A percentile compares a stretch with the other conserved stretches of the same genome.
phyloP scores from a whole-genome alignment of 1,140 invertebrate species.

The Heliconius hermathena region DNA sequence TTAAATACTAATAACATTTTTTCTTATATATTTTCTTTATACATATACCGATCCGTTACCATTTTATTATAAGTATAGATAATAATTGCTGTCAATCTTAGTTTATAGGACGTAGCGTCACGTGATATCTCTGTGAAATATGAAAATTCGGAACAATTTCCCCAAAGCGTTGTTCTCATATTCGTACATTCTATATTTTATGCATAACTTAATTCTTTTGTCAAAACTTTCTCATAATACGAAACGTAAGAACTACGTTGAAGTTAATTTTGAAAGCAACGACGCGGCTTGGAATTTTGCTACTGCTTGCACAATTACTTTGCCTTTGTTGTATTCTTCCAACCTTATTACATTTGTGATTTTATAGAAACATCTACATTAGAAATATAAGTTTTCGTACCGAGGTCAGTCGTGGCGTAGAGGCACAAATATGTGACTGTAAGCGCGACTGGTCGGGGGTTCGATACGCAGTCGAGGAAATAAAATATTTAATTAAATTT shows the following conservation, averaged over 20 bases:
- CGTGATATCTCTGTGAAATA: background rate
- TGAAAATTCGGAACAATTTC: constrained; percentile 1
- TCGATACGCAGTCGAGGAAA: too few relatives aligned
- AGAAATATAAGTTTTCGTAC: background rate
- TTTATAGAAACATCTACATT: background rate
- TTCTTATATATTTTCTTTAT: too few relatives aligned
- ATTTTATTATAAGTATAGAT: too few relatives aligned
- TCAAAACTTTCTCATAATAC: constrained; percentile 1
- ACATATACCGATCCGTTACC: too few relatives aligned
- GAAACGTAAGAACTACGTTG: background rate
- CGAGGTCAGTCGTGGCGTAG: too few relatives aligned
- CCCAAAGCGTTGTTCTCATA: background rate
- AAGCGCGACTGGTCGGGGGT: too few relatives aligned
- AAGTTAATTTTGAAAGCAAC: constrained; percentile 6
- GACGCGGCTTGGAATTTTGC: background rate
- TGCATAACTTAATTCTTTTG: background rate
- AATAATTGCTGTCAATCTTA: background rate
- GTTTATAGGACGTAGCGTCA: background rate
- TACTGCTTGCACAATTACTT: constrained; percentile 2
- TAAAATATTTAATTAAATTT: too few relatives aligned
- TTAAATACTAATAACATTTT: too few relatives aligned
- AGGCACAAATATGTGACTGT: too few relatives aligned
- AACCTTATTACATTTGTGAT: background rate
- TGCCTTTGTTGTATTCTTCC: background rate
- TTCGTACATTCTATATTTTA: background rate